Evolutionary conservation across 2,888 invertebrate genomes (phyloP).

Genomic region (Euspilapteryx auroguttella): DNA sequence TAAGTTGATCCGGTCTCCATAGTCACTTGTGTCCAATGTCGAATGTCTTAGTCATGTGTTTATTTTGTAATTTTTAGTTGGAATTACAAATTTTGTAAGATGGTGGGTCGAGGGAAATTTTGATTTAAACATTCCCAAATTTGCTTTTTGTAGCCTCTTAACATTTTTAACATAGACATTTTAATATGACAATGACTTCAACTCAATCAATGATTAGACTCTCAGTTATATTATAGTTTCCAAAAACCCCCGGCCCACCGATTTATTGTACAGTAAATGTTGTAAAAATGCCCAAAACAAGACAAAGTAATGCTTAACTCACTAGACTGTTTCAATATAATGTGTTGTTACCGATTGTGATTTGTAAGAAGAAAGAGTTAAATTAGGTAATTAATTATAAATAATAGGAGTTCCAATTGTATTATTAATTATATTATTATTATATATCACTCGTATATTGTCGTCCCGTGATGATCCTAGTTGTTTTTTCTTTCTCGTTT

Average conservation of each 20-base stretch:
- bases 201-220: no score
- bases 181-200: no score
- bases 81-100: constrained; percentile 11
- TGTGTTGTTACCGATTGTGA: constrained; percentile 55
- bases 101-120: no score
- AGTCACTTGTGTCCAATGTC: constrained; percentile 11
- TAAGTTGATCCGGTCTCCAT: constrained; percentile 12
- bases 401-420: constrained; percentile 61
- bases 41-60: constrained; percentile 23
- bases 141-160: constrained; percentile 7
- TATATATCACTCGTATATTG: constrained; percentile 34
- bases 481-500: constrained; percentile 10
- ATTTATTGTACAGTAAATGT: no score
- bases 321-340: constrained; percentile 38
- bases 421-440: constrained; percentile 49
- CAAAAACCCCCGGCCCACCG: no score
- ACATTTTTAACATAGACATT: constrained; percentile 7
- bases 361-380: constrained; percentile 30
- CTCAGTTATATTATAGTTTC: no score
- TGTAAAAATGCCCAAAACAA: constrained; percentile 4
- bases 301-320: constrained; percentile 18
- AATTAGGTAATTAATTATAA: constrained; percentile 51
- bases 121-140: neutral
- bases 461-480: constrained; percentile 6
- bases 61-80: constrained; percentile 19